phyloP scores from a whole-genome alignment of 2,113 vertebrate genomes.

The Misgurnus anguillicaudatus region DNA sequence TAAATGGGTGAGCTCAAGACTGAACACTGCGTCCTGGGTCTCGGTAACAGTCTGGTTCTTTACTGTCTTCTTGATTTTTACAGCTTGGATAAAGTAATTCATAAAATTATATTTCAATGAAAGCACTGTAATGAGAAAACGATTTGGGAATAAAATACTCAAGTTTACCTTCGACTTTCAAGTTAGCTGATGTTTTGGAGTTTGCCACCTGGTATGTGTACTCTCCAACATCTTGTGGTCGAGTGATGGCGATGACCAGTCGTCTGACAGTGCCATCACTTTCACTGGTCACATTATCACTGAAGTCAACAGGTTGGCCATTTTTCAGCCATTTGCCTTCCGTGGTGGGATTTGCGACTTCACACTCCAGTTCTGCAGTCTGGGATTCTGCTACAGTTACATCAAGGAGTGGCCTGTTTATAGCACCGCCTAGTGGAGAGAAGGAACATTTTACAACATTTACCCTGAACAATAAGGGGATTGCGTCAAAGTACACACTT shows the following conservation, averaged over 20 bases:
- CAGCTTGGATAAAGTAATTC: conserved; percentile 73
- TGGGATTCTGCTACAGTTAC: conserved; percentile 92
- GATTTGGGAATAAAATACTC: neutral
- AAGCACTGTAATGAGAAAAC: neutral
- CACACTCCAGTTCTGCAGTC: conserved; percentile 85
- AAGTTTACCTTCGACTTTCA: conserved; percentile 87
- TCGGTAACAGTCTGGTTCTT: conserved; percentile 93
- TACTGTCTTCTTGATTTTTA: conserved; percentile 95
- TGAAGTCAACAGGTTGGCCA: conserved; percentile 76
- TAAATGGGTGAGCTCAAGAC: conserved; percentile 88
- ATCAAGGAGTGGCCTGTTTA: conserved; percentile 89
- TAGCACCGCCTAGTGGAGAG: conserved; percentile 83
- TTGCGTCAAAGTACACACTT: neutral
- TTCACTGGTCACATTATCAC: conserved; percentile 80
- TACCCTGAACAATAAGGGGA: neutral
- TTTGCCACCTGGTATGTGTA: conserved; percentile 93
- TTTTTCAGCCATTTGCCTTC: conserved; percentile 90
- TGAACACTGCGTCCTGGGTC: conserved; percentile 91
- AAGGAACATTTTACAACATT: neutral
- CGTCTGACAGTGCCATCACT: conserved; percentile 78
- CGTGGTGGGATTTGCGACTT: conserved; percentile 88
- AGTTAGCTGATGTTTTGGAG: conserved; percentile 88
- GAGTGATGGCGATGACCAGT: conserved; percentile 82
- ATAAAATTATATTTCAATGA: neutral
- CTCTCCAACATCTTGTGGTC: conserved; percentile 86